Evolutionary conservation across 2,888 invertebrate species (phyloP).

Genomic region (Tryphoninae sp.): DNA sequence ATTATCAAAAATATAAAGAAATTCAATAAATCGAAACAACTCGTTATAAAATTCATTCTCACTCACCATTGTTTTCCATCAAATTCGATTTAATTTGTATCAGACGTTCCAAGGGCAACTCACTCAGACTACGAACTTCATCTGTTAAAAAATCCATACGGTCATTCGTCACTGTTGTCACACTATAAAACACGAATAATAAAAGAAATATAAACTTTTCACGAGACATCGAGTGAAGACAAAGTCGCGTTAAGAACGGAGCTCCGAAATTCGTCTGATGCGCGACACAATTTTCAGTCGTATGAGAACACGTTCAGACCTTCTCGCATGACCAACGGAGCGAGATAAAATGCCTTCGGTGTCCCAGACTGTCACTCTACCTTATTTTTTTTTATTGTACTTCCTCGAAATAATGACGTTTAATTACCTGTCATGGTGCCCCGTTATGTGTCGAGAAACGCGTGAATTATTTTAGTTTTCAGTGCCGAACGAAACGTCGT

Average conservation of each 20-base stretch:
- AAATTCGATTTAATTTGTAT: slow-evolving; percentile 84
- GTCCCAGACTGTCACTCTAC: neutral
- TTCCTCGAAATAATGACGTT: slow-evolving; percentile 57
- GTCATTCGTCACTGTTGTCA: slow-evolving; percentile 14
- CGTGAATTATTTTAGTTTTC: slow-evolving; percentile 56
- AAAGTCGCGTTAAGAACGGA: neutral
- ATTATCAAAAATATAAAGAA: neutral
- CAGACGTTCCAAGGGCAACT: slow-evolving; percentile 87
- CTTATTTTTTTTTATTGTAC: slow-evolving; percentile 30
- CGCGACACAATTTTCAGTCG: slow-evolving; percentile 17
- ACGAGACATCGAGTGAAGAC: slow-evolving; percentile 14
- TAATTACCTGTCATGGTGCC: slow-evolving; percentile 38
- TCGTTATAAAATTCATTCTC: neutral
- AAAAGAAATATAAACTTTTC: slow-evolving; percentile 35
- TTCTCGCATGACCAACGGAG: slow-evolving; percentile 68
- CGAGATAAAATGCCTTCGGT: slow-evolving; percentile 49
- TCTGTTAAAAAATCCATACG: slow-evolving; percentile 68
- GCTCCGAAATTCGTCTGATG: slow-evolving; percentile 18
- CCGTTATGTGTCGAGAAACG: slow-evolving; percentile 51
- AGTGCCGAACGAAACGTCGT: slow-evolving; percentile 57
- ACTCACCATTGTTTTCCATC: slow-evolving; percentile 69
- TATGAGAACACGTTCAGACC: neutral
- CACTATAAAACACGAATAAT: slow-evolving; percentile 2
- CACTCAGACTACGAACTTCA: slow-evolving; percentile 84
- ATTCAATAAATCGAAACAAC: neutral